These are phyloP conservation scores for Zenarchopterus dispar DNA, from an alignment of 2,797 vertebrate species.

Conservation along the genomic window DNA sequence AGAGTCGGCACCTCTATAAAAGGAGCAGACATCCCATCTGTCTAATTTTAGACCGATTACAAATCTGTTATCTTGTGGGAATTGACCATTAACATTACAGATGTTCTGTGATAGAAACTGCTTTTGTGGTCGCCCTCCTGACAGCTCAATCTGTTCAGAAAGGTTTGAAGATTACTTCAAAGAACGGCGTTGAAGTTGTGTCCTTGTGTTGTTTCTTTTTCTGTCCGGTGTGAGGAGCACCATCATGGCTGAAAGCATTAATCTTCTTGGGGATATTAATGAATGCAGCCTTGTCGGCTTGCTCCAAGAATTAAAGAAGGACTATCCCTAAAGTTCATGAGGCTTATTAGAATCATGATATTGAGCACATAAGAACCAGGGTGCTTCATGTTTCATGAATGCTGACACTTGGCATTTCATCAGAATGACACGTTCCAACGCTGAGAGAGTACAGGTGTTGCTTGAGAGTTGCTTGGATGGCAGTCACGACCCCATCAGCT, in stretches of 20 bases:
- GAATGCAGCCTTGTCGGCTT: conserved; percentile 58
- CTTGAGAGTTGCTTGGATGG: conserved; percentile 1
- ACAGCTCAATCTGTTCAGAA: conserved; percentile 22
- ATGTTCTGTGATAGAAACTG: conserved; percentile 40
- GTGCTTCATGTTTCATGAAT: conserved; percentile 37
- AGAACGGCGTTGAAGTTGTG: conserved; percentile 21
- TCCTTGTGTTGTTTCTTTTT: conserved; percentile 38
- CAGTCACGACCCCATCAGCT: conserved; percentile 13
- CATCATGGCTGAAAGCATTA: conserved; percentile 56
- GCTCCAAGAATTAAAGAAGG: conserved; percentile 70
- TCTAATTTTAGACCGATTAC: conserved; percentile 52
- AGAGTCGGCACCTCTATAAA: conserved; percentile 35
- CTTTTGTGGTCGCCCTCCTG: conserved; percentile 30
- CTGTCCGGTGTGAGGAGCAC: conserved; percentile 29
- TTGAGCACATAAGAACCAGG: conserved; percentile 16
- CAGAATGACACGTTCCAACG: conserved; percentile 32
- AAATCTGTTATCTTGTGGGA: conserved; percentile 49
- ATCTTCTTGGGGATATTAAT: conserved; percentile 70
- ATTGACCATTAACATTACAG: conserved; percentile 55
- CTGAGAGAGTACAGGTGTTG: conserved; percentile 36
- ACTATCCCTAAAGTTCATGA: conserved; percentile 58
- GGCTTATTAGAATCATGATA: conserved; percentile 58
- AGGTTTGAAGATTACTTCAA: conserved; percentile 23
- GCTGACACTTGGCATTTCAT: conserved; percentile 58
- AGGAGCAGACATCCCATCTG: conserved; percentile 43